Conservation (phyloP, 2,888 invertebrate genomes). For the Panopea generosa region DNA sequence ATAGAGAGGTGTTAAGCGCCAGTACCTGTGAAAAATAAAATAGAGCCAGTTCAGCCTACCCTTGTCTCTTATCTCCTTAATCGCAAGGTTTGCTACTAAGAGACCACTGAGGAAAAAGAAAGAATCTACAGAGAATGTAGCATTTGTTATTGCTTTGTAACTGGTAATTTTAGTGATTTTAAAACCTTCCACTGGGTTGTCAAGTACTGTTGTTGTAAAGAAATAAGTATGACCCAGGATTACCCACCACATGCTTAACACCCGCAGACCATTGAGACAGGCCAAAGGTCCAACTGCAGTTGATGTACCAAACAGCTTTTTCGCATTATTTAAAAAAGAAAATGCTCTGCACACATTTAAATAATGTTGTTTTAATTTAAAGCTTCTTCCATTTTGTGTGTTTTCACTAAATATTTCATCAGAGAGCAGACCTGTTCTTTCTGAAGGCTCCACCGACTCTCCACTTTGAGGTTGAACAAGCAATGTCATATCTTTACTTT, state of each 20-base stretch:
- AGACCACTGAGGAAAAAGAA: conserved; percentile 79
- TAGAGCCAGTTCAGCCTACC: conserved; percentile 48
- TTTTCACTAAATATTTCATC: conserved; percentile 38
- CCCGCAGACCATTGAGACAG: conserved; percentile 61
- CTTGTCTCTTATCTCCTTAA: conserved; percentile 51
- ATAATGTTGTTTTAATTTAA: conserved; percentile 1
- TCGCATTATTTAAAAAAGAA: conserved; percentile 55
- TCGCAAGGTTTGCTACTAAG: conserved; percentile 54
- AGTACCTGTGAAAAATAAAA: conserved; percentile 53
- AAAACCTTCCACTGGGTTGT: conserved; percentile 50
- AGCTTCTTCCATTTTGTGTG: conserved; percentile 13
- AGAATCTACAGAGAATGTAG: conserved; percentile 80
- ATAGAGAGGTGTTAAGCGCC: conserved; percentile 68
- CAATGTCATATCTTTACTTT: conserved; percentile 1
- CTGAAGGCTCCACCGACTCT: conserved; percentile 10
- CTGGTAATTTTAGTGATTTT: conserved; percentile 53
- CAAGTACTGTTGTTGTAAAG: conserved; percentile 45
- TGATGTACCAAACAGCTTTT: conserved; percentile 51
- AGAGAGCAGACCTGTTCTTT: conserved; percentile 45
- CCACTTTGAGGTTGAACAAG: neutral
- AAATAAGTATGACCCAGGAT: conserved; percentile 59
- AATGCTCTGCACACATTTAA: conserved; percentile 43
- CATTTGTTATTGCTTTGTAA: conserved; percentile 79
- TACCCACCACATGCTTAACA: conserved; percentile 65
- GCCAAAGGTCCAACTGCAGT: conserved; percentile 55